Conservation (phyloP, 2,888 invertebrate species). For the Eumacrocentrus americanus region DNA sequence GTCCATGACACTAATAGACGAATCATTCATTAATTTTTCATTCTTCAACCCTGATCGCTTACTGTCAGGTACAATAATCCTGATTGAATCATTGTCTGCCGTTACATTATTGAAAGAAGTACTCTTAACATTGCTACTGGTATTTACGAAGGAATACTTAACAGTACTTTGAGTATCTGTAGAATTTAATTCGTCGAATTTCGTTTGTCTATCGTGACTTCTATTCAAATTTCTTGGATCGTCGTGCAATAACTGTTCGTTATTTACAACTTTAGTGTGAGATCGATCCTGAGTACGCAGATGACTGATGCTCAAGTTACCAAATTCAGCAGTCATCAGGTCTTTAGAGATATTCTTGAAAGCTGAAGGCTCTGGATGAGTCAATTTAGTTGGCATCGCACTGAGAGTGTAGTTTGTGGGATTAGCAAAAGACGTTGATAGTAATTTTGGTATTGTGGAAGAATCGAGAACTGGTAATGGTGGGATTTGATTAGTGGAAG, state of each 20-base stretch:
- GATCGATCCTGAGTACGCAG: conserved; percentile 27
- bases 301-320: conserved; percentile 25
- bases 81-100: neutral
- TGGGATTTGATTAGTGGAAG: conserved; percentile 58
- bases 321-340: conserved; percentile 25
- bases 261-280: conserved; percentile 13
- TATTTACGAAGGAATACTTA: conserved; percentile 36
- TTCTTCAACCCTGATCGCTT: neutral
- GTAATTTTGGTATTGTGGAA: conserved; percentile 19
- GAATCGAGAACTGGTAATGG: conserved; percentile 47
- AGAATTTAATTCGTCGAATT: conserved; percentile 8
- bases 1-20: neutral
- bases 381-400: neutral
- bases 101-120: conserved; percentile 48
- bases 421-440: conserved; percentile 1
- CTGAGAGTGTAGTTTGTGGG: conserved; percentile 5
- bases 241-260: neutral
- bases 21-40: neutral
- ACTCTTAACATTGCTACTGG: conserved; percentile 49
- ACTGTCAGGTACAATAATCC: neutral
- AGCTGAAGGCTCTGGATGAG: neutral
- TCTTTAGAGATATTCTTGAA: neutral
- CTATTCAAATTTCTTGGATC: neutral
- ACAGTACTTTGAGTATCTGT: conserved; percentile 37
- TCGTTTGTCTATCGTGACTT: neutral